Conservation (phyloP, 2,797 vertebrate species). For the Cyclura pinguis region DNA sequence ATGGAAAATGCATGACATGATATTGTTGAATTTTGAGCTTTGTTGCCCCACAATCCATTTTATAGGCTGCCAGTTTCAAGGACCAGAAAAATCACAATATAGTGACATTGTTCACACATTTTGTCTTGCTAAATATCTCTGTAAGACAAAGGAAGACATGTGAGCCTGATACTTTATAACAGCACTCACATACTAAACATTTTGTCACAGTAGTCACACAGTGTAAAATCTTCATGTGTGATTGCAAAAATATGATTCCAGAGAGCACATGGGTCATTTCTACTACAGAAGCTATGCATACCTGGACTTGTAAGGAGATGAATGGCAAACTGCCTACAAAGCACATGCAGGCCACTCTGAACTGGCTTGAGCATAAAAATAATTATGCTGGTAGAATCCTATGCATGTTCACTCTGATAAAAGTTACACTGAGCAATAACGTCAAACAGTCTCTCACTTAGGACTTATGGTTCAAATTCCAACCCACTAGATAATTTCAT, state of each 20-base stretch:
- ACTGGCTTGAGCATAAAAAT: not conserved
- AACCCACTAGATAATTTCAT: not conserved
- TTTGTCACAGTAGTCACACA: not conserved
- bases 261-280: not conserved
- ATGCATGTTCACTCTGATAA: not conserved
- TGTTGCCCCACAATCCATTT: not conserved
- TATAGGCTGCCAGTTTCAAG: not conserved
- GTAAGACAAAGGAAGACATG: not conserved
- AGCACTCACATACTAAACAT: not conserved
- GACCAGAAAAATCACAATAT: not conserved
- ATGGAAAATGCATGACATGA: not conserved
- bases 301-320: not conserved
- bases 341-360: too few relatives aligned
- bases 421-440: not conserved
- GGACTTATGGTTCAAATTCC: not conserved
- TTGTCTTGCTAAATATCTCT: not conserved
- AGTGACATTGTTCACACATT: not conserved
- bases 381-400: not conserved
- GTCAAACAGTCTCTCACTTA: too few relatives aligned
- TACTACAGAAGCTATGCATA: not conserved
- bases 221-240: not conserved
- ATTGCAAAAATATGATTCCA: not conserved
- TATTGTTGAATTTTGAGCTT: not conserved
- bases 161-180: not conserved
- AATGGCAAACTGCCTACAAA: not conserved